Percentiles rank a stretch among this genome's conserved stretches.
These are phyloP conservation scores for Drosophila willistoni DNA, from an alignment of 1,140 invertebrate genomes.

Conservation along the genomic window DNA sequence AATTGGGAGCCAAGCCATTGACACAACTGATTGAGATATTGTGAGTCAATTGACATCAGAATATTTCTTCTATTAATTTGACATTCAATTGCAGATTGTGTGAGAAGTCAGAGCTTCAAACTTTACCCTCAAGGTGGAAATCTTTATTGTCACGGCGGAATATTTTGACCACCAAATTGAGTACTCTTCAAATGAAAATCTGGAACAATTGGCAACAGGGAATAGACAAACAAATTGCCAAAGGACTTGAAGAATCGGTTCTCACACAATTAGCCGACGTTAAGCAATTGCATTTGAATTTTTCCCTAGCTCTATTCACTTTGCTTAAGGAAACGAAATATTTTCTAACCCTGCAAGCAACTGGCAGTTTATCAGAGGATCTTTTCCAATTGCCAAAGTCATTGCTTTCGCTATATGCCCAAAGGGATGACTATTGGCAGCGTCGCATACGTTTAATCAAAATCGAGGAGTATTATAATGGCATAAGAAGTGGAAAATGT, in stretches of 20 bases:
- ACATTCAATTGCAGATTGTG: slow-evolving; percentile 24
- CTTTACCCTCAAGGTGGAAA: slow-evolving; percentile 44
- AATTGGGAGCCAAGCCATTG: slow-evolving; percentile 58
- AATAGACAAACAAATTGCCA: slow-evolving; percentile 61
- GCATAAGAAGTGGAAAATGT: slow-evolving; percentile 83
- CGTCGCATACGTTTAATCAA: slow-evolving; percentile 83
- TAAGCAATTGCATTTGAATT: slow-evolving; percentile 55
- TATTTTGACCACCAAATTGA: slow-evolving; percentile 74
- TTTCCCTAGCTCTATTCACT: slow-evolving; percentile 65
- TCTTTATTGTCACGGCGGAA: slow-evolving; percentile 61
- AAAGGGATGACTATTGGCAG: slow-evolving; percentile 83
- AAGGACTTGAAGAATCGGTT: slow-evolving; percentile 62
- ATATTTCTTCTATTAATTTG: not conserved
- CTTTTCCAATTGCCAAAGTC: slow-evolving; percentile 83
- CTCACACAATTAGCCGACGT: slow-evolving; percentile 33
- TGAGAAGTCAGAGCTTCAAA: slow-evolving; percentile 38
- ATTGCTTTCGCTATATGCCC: slow-evolving; percentile 83
- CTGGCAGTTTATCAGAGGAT: slow-evolving; percentile 44
- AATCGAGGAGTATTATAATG: slow-evolving; percentile 86
- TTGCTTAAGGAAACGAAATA: slow-evolving; percentile 75
- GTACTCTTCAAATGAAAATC: slow-evolving; percentile 74
- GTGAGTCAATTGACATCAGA: slow-evolving; percentile 36
- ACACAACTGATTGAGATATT: slow-evolving; percentile 52
- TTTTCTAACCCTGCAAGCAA: slow-evolving; percentile 59
- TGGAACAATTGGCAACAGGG: slow-evolving; percentile 71